phyloP scores from a whole-genome alignment of 2,888 invertebrate species.

The Anthophora plumipes region DNA sequence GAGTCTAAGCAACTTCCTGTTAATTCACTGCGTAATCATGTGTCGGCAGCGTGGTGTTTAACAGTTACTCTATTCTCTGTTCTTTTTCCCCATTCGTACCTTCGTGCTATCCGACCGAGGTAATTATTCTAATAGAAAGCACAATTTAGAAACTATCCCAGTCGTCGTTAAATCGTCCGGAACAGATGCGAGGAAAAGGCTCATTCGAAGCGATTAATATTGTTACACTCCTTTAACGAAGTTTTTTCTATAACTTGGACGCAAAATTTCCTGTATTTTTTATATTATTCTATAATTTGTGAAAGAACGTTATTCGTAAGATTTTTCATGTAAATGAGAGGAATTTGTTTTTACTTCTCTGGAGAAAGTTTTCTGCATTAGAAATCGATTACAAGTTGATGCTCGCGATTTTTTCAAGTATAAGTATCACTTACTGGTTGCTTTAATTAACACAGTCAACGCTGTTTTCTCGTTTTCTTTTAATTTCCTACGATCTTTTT shows the following conservation, averaged over 20 bases:
- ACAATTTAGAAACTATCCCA: neutral
- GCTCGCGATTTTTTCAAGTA: too few species aligned
- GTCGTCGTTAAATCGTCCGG: neutral
- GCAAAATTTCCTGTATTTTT: neutral
- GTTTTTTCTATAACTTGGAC: neutral
- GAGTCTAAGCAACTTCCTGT: constrained; percentile 31
- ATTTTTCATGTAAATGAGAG: too few species aligned
- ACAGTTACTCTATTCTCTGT: constrained; percentile 10
- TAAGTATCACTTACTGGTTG: too few species aligned
- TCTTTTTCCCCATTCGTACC: neutral
- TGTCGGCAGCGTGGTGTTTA: constrained; percentile 36
- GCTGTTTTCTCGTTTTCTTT: too few species aligned
- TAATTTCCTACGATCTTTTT: too few species aligned
- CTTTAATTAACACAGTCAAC: too few species aligned
- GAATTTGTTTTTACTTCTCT: too few species aligned
- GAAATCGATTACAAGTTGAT: too few species aligned
- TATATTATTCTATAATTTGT: too few species aligned
- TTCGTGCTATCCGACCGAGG: constrained; percentile 8
- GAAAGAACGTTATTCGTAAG: too few species aligned
- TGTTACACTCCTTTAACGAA: neutral
- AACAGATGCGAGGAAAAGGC: neutral
- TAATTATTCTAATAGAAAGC: constrained; percentile 43
- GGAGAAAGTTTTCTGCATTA: too few species aligned
- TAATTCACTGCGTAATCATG: constrained; percentile 45
- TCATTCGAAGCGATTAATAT: constrained; percentile 3